Evolutionary conservation across 1,140 invertebrate species (phyloP), one percentile per base, ranked within the genome.

Genomic region (Micrasema minimum): DNA sequence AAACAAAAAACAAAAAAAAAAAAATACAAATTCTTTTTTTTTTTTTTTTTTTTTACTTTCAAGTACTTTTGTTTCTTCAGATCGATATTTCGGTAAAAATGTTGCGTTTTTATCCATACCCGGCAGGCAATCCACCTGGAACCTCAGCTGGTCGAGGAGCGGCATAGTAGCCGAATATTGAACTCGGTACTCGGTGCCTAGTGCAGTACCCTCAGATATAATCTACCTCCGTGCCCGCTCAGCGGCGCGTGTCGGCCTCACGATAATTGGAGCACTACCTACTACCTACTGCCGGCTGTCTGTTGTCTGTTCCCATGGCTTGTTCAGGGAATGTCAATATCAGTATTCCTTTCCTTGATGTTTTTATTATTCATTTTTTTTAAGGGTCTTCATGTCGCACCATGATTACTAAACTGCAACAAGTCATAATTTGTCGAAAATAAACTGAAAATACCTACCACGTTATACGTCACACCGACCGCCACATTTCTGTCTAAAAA

Each of bases 301-400:
- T n/a, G n/a, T n/a, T 41, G n/a, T 35, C 35, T 38, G 37, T 59
- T 59, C 55, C 55, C 55, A 59, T 59, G 55, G n/a, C 37, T 59
- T 59, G 14, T 59, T 12, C 6, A 16, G 38, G 55, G 35, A 16
- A 11, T 41, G 4, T 43, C 14, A 43, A n/a, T 43, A 43, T 43
- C 2, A 3, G 4, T 43, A 11, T 3, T 43, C 3, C 11, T 2
- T 11, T 43, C 11, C 11, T 43, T 43, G 4, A 16, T 2, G 3
- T 3, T 43, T n/a, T 5, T 12, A 16, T 3, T 43, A 11, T 5
- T 43, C 3, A 11, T 5, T 43, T 38, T 38, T 38, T 38, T 38
- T 38, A 38, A 38, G 11, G 5, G 37, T 6, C 37, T 38, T 6
- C 37, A 5, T 38, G 37, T 11, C 37, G 11, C 37, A 38, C 37